Conservation (phyloP, 1,140 invertebrate genomes). For the Diuraphis noxia region DNA sequence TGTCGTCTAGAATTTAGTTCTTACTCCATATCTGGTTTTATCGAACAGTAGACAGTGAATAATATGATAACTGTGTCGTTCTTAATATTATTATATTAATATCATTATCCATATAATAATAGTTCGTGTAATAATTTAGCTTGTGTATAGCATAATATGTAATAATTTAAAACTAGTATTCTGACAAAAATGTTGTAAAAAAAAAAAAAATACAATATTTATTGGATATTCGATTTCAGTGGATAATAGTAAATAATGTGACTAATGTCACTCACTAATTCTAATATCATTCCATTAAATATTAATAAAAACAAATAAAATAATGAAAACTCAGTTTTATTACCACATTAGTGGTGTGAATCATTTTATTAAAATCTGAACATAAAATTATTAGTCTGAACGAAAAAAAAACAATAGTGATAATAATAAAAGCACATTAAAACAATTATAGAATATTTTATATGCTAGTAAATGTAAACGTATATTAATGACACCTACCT, state of each 20-base stretch:
- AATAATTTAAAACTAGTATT: not conserved
- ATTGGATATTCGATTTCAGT: not conserved
- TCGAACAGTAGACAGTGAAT: too few species aligned
- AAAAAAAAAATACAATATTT: not conserved
- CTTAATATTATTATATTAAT: not conserved
- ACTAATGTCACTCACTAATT: not conserved
- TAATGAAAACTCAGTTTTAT: not conserved
- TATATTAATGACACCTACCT: not conserved
- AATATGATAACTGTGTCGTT: too few species aligned
- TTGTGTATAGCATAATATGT: not conserved
- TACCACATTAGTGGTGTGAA: not conserved
- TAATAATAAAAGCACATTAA: not conserved
- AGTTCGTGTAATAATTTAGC: not conserved
- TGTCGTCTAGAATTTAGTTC: not conserved
- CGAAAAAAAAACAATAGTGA: not conserved
- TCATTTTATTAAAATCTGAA: not conserved
- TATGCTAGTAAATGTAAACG: not conserved
- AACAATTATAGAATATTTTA: constrained; percentile 3
- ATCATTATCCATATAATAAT: not conserved
- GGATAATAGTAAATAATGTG: not conserved
- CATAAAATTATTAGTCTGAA: not conserved
- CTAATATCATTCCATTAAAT: not conserved
- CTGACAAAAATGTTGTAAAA: not conserved
- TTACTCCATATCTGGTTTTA: not conserved
- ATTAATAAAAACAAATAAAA: not conserved